These are phyloP conservation scores for Planococcus citri DNA, from an alignment of 1,140 invertebrate genomes.

Conservation along the genomic window DNA sequence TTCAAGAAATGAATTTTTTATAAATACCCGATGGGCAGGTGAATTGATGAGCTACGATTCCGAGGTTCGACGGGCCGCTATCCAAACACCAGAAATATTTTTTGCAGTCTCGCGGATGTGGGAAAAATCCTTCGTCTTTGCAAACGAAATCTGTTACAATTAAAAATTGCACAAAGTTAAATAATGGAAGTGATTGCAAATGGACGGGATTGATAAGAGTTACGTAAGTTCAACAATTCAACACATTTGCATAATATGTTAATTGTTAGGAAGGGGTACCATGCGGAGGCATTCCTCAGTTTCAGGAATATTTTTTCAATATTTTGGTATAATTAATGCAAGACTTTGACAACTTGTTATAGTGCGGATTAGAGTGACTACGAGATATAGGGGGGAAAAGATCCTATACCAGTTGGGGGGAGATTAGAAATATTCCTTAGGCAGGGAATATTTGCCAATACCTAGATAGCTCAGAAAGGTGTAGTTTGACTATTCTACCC, in stretches of 20 bases:
- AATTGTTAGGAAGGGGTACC: not conserved
- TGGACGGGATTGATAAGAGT: not conserved
- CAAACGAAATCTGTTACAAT: slow-evolving; percentile 85
- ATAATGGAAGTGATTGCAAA: not conserved
- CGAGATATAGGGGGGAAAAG: too few relatives aligned
- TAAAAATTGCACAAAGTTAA: slow-evolving; percentile 25
- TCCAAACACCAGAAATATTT: slow-evolving; percentile 92
- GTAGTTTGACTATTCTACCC: too few relatives aligned
- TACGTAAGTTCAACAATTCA: too few relatives aligned
- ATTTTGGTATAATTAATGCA: too few relatives aligned
- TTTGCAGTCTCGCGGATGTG: slow-evolving; percentile 83
- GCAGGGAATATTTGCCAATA: too few relatives aligned
- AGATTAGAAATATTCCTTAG: too few relatives aligned
- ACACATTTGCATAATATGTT: not conserved
- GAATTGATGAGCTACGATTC: slow-evolving; percentile 83
- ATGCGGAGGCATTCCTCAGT: not conserved
- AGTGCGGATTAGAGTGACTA: too few relatives aligned
- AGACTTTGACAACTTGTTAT: too few relatives aligned
- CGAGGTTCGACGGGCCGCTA: slow-evolving; percentile 72
- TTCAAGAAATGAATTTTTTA: not conserved
- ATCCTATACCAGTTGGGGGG: too few relatives aligned
- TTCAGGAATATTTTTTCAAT: too few relatives aligned
- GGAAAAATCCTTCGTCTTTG: slow-evolving; percentile 84
- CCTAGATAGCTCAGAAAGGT: too few relatives aligned
- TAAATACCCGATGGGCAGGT: slow-evolving; percentile 70